These are phyloP conservation scores for Taurulus bubalis DNA, from an alignment of 2,113 vertebrate genomes.

Conservation along the genomic window DNA sequence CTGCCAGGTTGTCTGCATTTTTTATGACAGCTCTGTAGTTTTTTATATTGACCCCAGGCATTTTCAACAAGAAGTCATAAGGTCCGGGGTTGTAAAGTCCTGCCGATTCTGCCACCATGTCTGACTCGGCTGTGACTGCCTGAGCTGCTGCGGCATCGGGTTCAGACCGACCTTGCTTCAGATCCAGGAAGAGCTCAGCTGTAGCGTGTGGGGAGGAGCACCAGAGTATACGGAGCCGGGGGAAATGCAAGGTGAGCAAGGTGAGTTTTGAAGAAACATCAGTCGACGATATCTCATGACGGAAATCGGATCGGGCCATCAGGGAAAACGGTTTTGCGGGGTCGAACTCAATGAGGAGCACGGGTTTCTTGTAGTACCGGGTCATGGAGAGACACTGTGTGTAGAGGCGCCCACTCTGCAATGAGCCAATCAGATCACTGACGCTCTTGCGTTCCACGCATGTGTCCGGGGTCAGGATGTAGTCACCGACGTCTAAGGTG, in stretches of 20 bases:
- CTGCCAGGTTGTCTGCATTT: slow-evolving; percentile 87
- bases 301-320: slow-evolving; percentile 84
- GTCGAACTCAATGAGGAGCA: slow-evolving; percentile 96
- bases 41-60: slow-evolving; percentile 93
- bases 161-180: slow-evolving; percentile 88
- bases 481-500: slow-evolving; percentile 95
- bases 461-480: slow-evolving; percentile 93
- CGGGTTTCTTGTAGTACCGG: slow-evolving; percentile 91
- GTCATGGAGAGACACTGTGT: slow-evolving; percentile 93
- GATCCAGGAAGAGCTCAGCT: slow-evolving; percentile 91
- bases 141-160: slow-evolving; percentile 86
- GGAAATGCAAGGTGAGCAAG: slow-evolving; percentile 95
- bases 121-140: slow-evolving; percentile 90
- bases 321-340: slow-evolving; percentile 92
- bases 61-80: slow-evolving; percentile 93
- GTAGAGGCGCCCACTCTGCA: slow-evolving; percentile 94
- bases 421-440: slow-evolving; percentile 93
- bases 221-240: slow-evolving; percentile 93
- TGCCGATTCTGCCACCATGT: slow-evolving; percentile 85
- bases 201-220: slow-evolving; percentile 93
- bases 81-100: slow-evolving; percentile 93
- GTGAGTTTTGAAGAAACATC: slow-evolving; percentile 93
- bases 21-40: slow-evolving; percentile 89
- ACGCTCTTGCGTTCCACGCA: slow-evolving; percentile 96
- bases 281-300: slow-evolving; percentile 90